A percentile compares a stretch with the other conserved stretches of the same genome.
Conservation (phyloP, 1,140 invertebrate genomes). For the Neodiprion virginianus region DNA sequence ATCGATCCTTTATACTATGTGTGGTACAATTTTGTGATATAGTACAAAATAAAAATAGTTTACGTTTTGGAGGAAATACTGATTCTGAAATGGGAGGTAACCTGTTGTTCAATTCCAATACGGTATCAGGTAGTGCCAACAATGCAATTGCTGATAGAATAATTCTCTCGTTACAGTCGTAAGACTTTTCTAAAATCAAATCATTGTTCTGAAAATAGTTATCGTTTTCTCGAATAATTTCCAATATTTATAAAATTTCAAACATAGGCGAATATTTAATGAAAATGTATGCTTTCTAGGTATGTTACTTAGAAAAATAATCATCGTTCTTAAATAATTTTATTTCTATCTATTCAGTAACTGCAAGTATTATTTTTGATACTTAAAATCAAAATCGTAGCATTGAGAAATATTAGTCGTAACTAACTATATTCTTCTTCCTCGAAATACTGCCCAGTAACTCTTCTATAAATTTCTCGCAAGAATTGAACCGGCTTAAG, state of each 20-base stretch:
- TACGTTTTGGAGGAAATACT: constrained; percentile 45
- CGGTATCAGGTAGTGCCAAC: constrained; percentile 47
- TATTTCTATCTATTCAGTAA: too few relatives aligned
- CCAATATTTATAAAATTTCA: too few relatives aligned
- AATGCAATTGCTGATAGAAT: constrained; percentile 54
- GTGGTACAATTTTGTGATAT: background rate
- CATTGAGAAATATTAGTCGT: constrained; percentile 5
- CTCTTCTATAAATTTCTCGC: constrained; percentile 46
- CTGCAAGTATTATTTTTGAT: background rate
- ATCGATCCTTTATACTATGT: background rate
- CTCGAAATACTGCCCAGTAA: constrained; percentile 51
- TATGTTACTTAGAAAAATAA: too few relatives aligned
- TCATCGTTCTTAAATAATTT: too few relatives aligned
- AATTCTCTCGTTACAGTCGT: constrained; percentile 51
- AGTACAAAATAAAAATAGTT: constrained; percentile 4
- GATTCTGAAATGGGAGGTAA: constrained; percentile 36
- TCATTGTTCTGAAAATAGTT: constrained; percentile 12
- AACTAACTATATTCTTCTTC: constrained; percentile 48
- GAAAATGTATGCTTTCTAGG: too few relatives aligned
- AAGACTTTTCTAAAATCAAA: constrained; percentile 40
- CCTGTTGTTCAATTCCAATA: constrained; percentile 46
- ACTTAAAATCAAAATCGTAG: background rate
- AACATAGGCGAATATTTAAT: too few relatives aligned
- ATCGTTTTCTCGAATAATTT: too few relatives aligned
- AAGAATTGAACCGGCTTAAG: constrained; percentile 46